Evolutionary conservation across 2,113 vertebrate species (phyloP), one percentile per base, ranked within the genome.

Genomic region (Tetrao urogallus): DNA sequence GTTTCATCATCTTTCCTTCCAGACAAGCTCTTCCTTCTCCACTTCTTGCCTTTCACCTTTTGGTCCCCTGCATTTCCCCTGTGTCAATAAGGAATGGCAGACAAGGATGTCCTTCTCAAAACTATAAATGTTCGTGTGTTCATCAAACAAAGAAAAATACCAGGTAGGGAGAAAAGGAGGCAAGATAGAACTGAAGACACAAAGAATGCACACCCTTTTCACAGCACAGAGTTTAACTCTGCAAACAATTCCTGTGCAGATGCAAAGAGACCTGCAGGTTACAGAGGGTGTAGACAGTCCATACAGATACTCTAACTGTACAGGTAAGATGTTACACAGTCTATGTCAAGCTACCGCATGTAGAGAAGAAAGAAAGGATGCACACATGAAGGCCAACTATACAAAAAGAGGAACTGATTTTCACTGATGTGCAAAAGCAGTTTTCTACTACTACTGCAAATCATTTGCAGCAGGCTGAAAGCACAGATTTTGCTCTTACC

Each of bases 401-500:
- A 22, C 42, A 76, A 38, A 3, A 63, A 48, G 54, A 71, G 45
- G 8, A 83, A 40, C 20, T 71, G 74, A 17, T 12, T 42, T 47
- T 48, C 25, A 77, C 34, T 48, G 45, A 2, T 0, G 14, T 17
- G 22, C 61, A 61, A 36, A 8, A 72, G 30, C 19, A 61, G 40
- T 15, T 88, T 70, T 57, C 60, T 16, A 74, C 4, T 10, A 50
- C 27, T 70, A 42, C 70, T 76, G 50, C 38, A 81, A 54, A 43
- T 50, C 36, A 56, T 8, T 43, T 54, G n/a, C 34, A 86, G 38
- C 50, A 69, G 47, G 36, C 24, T 75, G 30, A 43, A 81, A n/a
- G 34, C 4, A 22, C 32, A 58, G n/a, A 43, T 63, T 64, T 18
- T 71, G 48, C 45, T 89, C 94, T 88, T 94, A 99, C 99, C 98